phyloP scores from a whole-genome alignment of 1,140 invertebrate species.

The Laupala kohalensis region DNA sequence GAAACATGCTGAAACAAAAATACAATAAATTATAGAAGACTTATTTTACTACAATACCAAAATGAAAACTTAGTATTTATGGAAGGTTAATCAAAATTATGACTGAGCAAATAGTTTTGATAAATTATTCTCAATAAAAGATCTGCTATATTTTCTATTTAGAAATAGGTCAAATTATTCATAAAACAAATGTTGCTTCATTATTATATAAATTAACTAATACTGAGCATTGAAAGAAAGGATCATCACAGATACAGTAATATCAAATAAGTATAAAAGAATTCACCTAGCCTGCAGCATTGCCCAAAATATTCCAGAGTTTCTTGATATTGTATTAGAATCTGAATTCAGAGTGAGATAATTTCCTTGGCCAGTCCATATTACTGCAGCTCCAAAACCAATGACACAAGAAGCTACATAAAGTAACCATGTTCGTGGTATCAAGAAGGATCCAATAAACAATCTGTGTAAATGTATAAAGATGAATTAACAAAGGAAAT shows the following conservation, averaged over 20 bases:
- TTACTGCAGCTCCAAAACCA: constrained; percentile 77
- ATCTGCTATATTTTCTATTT: too few relatives aligned
- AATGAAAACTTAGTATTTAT: too few relatives aligned
- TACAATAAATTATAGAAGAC: too few relatives aligned
- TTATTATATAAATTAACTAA: too few relatives aligned
- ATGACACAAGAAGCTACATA: constrained; percentile 74
- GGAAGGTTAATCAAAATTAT: too few relatives aligned
- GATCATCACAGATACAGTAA: background rate
- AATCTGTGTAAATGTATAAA: constrained; percentile 36
- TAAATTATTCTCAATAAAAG: too few relatives aligned
- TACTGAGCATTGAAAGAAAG: background rate
- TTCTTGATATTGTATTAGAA: constrained; percentile 72
- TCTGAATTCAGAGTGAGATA: constrained; percentile 86
- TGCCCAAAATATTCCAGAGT: constrained; percentile 93
- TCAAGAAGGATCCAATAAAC: constrained; percentile 71
- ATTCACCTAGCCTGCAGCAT: constrained; percentile 73
- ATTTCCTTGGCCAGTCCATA: constrained; percentile 87
- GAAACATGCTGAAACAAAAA: constrained; percentile 61
- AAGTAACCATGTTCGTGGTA: constrained; percentile 65
- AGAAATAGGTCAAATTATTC: too few relatives aligned
- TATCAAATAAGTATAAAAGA: constrained; percentile 5
- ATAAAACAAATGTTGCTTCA: too few relatives aligned
- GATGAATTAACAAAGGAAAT: too few relatives aligned
- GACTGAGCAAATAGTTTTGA: too few relatives aligned
- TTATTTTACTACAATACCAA: too few relatives aligned